Conservation (phyloP, 2,888 invertebrate species). For the Eupithecia tripunctaria region DNA sequence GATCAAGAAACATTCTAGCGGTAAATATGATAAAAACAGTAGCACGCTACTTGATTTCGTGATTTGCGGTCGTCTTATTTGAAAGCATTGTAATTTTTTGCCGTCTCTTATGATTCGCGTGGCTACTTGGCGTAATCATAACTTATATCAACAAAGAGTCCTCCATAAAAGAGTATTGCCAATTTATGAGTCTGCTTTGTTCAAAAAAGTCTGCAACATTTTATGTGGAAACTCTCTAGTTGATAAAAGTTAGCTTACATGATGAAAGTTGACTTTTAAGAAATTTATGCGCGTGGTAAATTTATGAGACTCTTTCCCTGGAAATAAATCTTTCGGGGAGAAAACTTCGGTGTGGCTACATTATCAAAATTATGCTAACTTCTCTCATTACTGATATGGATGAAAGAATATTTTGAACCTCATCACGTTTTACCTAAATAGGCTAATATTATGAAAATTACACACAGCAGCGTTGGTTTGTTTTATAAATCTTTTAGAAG, state of each 20-base stretch:
- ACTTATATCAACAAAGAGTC: conserved; percentile 67
- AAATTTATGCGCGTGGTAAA: conserved; percentile 53
- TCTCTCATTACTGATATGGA: conserved; percentile 1
- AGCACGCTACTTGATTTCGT: conserved; percentile 61
- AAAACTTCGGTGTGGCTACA: conserved; percentile 13
- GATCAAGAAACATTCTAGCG: background rate
- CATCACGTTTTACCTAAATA: background rate
- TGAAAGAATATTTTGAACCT: background rate
- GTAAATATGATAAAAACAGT: background rate
- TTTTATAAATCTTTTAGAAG: background rate
- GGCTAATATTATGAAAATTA: background rate
- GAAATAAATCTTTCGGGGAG: conserved; percentile 43
- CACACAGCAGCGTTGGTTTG: background rate
- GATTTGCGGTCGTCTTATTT: conserved; percentile 71
- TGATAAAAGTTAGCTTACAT: conserved; percentile 64
- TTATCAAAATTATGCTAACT: conserved; percentile 7
- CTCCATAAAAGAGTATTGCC: conserved; percentile 78
- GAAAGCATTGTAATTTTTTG: conserved; percentile 68
- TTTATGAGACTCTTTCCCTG: conserved; percentile 53
- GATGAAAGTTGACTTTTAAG: conserved; percentile 57
- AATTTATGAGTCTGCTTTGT: conserved; percentile 75
- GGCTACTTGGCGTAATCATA: conserved; percentile 49
- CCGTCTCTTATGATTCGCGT: conserved; percentile 68
- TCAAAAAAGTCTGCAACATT: conserved; percentile 75
- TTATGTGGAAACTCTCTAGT: conserved; percentile 68